Conservation (phyloP, 2,113 vertebrate genomes). For the cat (Felis catus) region DNA sequence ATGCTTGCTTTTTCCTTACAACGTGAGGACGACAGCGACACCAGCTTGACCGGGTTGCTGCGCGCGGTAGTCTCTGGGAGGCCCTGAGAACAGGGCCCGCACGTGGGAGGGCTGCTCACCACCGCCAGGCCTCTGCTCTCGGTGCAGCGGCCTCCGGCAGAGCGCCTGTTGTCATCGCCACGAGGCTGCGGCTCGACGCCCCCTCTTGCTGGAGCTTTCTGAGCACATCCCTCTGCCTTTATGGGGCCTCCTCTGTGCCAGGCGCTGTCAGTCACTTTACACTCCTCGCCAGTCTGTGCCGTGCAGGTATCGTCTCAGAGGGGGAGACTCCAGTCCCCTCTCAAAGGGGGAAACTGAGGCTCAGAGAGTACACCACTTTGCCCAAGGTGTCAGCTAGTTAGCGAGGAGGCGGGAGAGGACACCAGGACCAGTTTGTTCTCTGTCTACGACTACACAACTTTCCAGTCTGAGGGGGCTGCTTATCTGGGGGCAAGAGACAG, state of each 20-base stretch:
- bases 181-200: neutral
- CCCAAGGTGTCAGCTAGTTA: neutral
- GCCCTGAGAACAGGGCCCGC: neutral
- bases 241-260: neutral
- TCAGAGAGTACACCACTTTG: neutral
- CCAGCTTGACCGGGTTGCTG: neutral
- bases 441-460: neutral
- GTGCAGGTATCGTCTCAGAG: neutral
- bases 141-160: neutral
- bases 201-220: neutral
- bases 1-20: neutral
- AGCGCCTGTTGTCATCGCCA: neutral
- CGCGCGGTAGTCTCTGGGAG: neutral
- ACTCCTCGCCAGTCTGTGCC: neutral
- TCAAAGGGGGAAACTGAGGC: neutral
- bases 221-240: neutral
- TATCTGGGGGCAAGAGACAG: neutral
- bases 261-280: neutral
- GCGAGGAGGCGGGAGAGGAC: neutral
- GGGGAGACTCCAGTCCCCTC: neutral
- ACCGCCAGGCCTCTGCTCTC: neutral
- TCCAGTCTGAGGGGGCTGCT: neutral
- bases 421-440: neutral
- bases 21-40: neutral
- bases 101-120: fast-evolving